These are phyloP conservation scores for Peromyscus aztecus DNA, from an alignment of 2,797 vertebrate species.

Conservation along the genomic window DNA sequence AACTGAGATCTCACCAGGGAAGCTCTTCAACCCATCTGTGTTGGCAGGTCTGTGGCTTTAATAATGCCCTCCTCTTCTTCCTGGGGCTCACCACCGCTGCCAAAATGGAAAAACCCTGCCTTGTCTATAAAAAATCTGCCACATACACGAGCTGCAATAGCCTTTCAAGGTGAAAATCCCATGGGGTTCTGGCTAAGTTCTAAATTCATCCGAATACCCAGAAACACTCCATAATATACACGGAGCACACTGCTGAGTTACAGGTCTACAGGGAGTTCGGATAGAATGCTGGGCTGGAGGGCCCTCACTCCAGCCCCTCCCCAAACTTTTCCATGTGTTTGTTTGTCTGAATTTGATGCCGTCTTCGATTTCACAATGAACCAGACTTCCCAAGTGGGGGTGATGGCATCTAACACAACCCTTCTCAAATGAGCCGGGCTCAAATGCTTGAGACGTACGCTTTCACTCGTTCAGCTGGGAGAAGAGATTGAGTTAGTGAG, in stretches of 20 bases:
- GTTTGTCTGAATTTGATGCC: background rate
- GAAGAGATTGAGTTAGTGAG: background rate
- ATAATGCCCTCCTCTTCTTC: background rate
- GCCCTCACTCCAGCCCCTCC: background rate
- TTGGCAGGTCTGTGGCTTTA: background rate
- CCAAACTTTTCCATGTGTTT: background rate
- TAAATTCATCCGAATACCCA: background rate
- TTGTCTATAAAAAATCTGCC: background rate
- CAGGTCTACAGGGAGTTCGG: background rate
- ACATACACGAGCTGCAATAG: background rate
- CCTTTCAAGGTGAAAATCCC: slow-evolving; percentile 37
- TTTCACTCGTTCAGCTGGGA: background rate
- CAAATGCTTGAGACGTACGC: background rate
- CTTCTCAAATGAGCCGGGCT: background rate
- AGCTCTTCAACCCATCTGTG: background rate
- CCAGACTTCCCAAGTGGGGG: background rate
- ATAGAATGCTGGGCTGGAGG: background rate
- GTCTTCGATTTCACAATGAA: background rate
- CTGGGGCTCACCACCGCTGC: background rate
- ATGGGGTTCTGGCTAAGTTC: background rate
- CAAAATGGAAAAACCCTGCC: background rate
- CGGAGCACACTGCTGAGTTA: background rate
- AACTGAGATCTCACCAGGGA: background rate
- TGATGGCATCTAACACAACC: background rate
- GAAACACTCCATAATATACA: background rate